These are phyloP conservation scores for Lepus townsendii DNA, from an alignment of 2,797 vertebrate species.

Conservation along the genomic window DNA sequence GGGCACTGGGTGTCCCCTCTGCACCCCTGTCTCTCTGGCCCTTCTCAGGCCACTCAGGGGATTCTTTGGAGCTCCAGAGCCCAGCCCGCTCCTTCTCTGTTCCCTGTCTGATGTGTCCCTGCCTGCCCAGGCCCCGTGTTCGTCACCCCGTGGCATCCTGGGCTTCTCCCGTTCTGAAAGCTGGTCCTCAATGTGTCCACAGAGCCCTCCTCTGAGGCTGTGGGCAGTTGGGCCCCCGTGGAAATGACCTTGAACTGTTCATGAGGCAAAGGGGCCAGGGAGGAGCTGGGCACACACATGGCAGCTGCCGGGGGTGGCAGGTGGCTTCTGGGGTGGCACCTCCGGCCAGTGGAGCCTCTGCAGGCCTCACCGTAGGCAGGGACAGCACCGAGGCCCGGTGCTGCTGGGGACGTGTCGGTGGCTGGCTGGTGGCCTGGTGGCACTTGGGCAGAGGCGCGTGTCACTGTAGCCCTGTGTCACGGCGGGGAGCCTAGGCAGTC, in stretches of 20 bases:
- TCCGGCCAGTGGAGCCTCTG: background rate
- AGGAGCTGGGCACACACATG: background rate
- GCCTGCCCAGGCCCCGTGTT: background rate
- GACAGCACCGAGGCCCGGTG: background rate
- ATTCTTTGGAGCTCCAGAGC: background rate
- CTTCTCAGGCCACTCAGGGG: background rate
- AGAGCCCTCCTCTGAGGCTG: background rate
- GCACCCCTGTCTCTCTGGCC: background rate
- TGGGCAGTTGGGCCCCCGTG: background rate
- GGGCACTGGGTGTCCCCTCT: background rate
- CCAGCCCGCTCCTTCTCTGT: background rate
- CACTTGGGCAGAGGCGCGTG: background rate
- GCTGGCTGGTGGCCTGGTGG: background rate
- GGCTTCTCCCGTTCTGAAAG: background rate
- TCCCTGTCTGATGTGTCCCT: background rate
- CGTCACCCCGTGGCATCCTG: background rate
- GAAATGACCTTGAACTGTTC: background rate
- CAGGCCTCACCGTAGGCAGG: rapidly evolving
- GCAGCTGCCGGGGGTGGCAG: background rate
- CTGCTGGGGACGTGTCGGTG: rapidly evolving
- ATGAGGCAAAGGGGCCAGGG: background rate
- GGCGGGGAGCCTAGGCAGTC: background rate
- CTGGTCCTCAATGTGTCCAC: background rate
- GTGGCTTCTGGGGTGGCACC: too few relatives aligned
- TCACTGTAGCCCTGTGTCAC: background rate